Conservation (phyloP, 2,888 invertebrate species). For the Calameuta idolon region DNA sequence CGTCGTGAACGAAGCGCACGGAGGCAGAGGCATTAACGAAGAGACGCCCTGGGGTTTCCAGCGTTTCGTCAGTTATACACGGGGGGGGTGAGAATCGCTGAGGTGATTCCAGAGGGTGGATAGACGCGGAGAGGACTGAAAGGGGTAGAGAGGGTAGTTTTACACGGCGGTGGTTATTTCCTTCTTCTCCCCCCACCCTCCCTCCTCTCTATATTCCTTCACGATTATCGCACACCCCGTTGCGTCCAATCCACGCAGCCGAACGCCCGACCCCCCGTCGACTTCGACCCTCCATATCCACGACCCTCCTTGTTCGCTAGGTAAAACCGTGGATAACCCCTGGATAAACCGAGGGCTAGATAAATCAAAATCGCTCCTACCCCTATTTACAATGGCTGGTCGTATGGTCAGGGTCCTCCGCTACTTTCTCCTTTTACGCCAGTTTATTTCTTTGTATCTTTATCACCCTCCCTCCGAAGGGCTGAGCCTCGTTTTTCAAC, state of each 20-base stretch:
- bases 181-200: too few species aligned
- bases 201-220: constrained; percentile 41
- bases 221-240: constrained; percentile 51
- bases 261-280: background rate
- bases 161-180: too few species aligned
- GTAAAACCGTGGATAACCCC: constrained; percentile 19
- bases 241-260: constrained; percentile 49
- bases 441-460: background rate
- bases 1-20: constrained; percentile 15
- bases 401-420: too few species aligned
- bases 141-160: constrained; percentile 17
- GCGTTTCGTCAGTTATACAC: constrained; percentile 38
- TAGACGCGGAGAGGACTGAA: background rate
- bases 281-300: constrained; percentile 11
- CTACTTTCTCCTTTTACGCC: too few species aligned
- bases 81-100: constrained; percentile 30
- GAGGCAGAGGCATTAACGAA: constrained; percentile 45
- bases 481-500: background rate
- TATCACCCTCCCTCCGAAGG: constrained; percentile 11
- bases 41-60: constrained; percentile 36
- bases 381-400: too few species aligned
- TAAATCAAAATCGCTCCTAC: constrained; percentile 49
- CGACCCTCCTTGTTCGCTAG: constrained; percentile 17
- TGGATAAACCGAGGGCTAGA: constrained; percentile 40
- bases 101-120: constrained; percentile 17